Evolutionary conservation across 2,888 invertebrate species (phyloP).

Genomic region (Tenodera sinensis): DNA sequence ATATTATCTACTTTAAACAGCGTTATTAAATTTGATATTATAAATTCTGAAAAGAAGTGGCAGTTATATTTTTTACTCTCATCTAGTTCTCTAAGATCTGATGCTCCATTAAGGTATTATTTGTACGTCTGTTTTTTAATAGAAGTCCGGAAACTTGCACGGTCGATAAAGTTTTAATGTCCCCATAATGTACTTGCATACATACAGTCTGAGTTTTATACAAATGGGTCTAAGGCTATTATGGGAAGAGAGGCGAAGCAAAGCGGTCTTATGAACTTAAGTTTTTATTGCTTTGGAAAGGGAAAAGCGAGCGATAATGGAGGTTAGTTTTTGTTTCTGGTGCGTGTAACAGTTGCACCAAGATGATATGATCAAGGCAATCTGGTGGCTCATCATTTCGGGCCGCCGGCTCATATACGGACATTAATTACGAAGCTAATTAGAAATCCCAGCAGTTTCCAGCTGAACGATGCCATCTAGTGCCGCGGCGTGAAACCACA

Average conservation of each 20-base stretch:
- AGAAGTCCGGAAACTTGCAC: not conserved
- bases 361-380: not conserved
- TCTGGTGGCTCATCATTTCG: not conserved
- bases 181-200: not conserved
- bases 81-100: not conserved
- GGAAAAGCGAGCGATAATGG: not conserved
- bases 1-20: too few species aligned
- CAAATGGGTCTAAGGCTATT: not conserved
- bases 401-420: not conserved
- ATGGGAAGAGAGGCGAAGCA: not conserved
- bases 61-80: not conserved
- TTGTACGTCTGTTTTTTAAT: not conserved
- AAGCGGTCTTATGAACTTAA: not conserved
- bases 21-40: too few species aligned
- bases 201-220: not conserved
- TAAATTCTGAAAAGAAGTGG: not conserved
- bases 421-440: not conserved
- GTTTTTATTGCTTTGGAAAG: not conserved
- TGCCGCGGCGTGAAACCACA: not conserved
- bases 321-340: not conserved
- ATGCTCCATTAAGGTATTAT: not conserved
- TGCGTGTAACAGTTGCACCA: not conserved
- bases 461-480: not conserved
- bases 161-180: not conserved
- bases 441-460: not conserved